phyloP scores from a whole-genome alignment of 2,797 vertebrate species.

The Enteromius unitaeniatus region DNA sequence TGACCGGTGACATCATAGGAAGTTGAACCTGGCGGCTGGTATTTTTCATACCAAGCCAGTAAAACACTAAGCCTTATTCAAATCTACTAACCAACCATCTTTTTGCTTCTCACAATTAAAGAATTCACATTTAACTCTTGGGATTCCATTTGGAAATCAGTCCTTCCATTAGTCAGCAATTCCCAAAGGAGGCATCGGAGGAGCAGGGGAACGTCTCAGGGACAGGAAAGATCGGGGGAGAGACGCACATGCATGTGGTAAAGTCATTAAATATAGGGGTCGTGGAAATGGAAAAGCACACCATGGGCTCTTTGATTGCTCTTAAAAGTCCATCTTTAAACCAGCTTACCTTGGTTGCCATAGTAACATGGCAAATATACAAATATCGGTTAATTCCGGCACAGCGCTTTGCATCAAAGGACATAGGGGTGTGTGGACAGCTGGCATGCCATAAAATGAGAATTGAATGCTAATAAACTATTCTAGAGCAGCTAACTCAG shows the following conservation, averaged over 20 bases:
- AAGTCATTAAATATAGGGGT: slow-evolving; percentile 55
- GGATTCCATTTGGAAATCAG: slow-evolving; percentile 49
- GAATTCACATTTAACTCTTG: slow-evolving; percentile 22
- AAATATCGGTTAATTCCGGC: slow-evolving; percentile 13
- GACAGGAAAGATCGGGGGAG: not conserved
- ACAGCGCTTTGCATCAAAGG: slow-evolving; percentile 19
- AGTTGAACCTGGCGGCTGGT: not conserved
- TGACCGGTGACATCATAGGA: slow-evolving; percentile 37
- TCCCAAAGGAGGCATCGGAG: slow-evolving; percentile 2
- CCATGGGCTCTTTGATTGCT: slow-evolving; percentile 27
- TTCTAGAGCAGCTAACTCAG: not conserved
- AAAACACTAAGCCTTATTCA: not conserved
- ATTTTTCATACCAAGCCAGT: slow-evolving; percentile 10
- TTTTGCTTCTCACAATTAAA: slow-evolving; percentile 30
- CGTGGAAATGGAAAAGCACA: slow-evolving; percentile 48
- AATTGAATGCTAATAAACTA: slow-evolving; percentile 26
- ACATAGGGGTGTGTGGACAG: slow-evolving; percentile 33
- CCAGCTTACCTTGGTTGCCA: slow-evolving; percentile 53
- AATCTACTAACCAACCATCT: slow-evolving; percentile 32
- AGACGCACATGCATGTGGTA: slow-evolving; percentile 47
- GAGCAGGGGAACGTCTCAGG: not conserved
- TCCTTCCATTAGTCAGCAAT: slow-evolving; percentile 46
- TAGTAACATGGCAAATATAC: slow-evolving; percentile 46
- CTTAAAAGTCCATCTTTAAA: slow-evolving; percentile 8
- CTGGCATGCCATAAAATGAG: slow-evolving; percentile 30